Conservation (phyloP, 2,888 invertebrate species). For the Troides helena region DNA sequence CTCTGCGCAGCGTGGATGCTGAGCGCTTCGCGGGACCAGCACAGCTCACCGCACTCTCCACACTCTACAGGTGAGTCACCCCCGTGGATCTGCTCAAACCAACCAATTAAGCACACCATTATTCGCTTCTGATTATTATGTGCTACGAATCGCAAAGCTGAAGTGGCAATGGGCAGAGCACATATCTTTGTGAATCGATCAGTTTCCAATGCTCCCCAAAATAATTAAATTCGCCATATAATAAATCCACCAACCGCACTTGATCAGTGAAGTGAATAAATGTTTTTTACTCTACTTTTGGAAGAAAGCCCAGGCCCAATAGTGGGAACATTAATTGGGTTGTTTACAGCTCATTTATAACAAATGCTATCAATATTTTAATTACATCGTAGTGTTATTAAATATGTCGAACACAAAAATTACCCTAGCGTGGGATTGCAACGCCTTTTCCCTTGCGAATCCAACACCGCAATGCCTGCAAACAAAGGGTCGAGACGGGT, state of each 20-base stretch:
- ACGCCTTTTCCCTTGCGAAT: constrained; percentile 90
- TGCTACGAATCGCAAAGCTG: no score
- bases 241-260: no score
- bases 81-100: constrained; percentile 83
- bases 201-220: no score
- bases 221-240: no score
- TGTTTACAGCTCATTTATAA: no score
- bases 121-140: background rate
- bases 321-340: no score
- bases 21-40: constrained; percentile 82
- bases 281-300: no score
- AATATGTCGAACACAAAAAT: background rate
- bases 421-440: constrained; percentile 86
- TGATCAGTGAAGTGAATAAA: no score
- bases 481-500: constrained; percentile 89
- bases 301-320: no score
- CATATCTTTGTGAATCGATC: no score
- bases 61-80: constrained; percentile 91
- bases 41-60: constrained; percentile 89
- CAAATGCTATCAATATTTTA: no score
- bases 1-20: constrained; percentile 56
- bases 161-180: no score
- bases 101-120: background rate
- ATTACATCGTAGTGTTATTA: background rate
- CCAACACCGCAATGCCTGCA: constrained; percentile 84